Evolutionary conservation across 2,797 vertebrate species (phyloP).

Genomic region (Lutjanus argentimaculatus): DNA sequence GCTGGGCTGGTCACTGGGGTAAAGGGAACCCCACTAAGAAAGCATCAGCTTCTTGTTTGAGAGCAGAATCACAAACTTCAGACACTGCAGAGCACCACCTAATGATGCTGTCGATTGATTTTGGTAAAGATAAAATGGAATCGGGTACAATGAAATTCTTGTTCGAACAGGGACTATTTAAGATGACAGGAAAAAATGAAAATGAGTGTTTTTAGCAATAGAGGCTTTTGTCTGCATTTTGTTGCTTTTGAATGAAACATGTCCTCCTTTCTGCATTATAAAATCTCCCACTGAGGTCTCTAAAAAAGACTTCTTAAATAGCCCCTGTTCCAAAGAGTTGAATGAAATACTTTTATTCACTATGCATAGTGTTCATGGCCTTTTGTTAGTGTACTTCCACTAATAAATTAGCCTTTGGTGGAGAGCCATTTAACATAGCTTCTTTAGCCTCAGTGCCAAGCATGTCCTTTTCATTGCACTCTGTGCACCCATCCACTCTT

Average conservation of each 20-base stretch:
- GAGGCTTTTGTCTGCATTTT: slow-evolving; percentile 3
- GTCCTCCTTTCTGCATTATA: neutral
- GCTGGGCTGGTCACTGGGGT: slow-evolving; percentile 1
- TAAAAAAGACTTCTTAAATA: neutral
- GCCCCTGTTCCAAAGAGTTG: slow-evolving; percentile 4
- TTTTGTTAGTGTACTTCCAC: slow-evolving; percentile 31
- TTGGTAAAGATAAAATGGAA: neutral
- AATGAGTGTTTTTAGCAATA: neutral
- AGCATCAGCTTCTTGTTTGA: slow-evolving; percentile 16
- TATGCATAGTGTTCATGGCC: neutral
- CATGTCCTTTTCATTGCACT: slow-evolving; percentile 36
- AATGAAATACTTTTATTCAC: slow-evolving; percentile 14
- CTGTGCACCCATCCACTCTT: slow-evolving; percentile 12
- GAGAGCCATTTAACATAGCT: slow-evolving; percentile 19
- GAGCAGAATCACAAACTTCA: neutral
- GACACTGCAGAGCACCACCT: neutral
- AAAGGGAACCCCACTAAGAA: slow-evolving; percentile 6
- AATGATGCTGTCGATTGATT: slow-evolving; percentile 18
- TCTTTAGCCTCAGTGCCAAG: slow-evolving; percentile 43
- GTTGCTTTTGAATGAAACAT: neutral
- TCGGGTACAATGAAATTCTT: neutral
- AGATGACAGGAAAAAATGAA: slow-evolving; percentile 8
- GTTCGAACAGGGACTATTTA: slow-evolving; percentile 8
- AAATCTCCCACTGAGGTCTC: neutral
- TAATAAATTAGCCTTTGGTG: slow-evolving; percentile 42